phyloP scores from a whole-genome alignment of 2,888 invertebrate genomes.

The Diadromus collaris region DNA sequence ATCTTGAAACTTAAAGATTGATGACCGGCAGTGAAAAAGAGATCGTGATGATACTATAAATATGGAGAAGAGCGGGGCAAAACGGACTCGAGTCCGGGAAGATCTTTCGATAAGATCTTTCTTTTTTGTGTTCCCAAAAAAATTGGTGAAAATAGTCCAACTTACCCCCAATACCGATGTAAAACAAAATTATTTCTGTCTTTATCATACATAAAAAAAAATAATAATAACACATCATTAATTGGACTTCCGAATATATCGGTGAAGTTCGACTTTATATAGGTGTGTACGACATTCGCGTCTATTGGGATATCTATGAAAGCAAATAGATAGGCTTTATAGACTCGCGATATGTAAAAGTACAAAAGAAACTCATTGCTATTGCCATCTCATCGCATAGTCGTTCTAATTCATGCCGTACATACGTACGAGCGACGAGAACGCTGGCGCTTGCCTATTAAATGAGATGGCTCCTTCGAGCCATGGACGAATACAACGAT shows the following conservation, averaged over 20 bases:
- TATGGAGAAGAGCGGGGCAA: neutral
- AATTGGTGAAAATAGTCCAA: neutral
- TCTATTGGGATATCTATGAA: slow-evolving; percentile 18
- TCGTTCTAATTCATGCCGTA: slow-evolving; percentile 70
- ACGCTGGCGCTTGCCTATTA: slow-evolving; percentile 65
- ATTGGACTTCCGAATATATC: neutral
- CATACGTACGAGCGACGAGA: slow-evolving; percentile 55
- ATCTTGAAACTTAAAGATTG: neutral
- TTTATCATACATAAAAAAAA: too few species aligned
- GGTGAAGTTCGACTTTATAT: neutral
- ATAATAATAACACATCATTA: too few species aligned
- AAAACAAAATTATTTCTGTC: too few species aligned
- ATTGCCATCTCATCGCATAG: slow-evolving; percentile 66
- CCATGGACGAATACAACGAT: slow-evolving; percentile 43
- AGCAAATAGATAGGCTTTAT: slow-evolving; percentile 1
- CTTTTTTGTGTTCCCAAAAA: neutral
- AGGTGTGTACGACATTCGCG: neutral
- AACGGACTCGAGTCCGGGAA: neutral
- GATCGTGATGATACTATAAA: neutral
- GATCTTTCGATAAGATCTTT: neutral
- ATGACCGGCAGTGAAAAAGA: neutral
- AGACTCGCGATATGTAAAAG: slow-evolving; percentile 16
- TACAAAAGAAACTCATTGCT: slow-evolving; percentile 62
- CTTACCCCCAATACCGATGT: neutral
- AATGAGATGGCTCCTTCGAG: slow-evolving; percentile 59